Conservation (phyloP, 2,113 vertebrate species). For the Coreoperca whiteheadi region DNA sequence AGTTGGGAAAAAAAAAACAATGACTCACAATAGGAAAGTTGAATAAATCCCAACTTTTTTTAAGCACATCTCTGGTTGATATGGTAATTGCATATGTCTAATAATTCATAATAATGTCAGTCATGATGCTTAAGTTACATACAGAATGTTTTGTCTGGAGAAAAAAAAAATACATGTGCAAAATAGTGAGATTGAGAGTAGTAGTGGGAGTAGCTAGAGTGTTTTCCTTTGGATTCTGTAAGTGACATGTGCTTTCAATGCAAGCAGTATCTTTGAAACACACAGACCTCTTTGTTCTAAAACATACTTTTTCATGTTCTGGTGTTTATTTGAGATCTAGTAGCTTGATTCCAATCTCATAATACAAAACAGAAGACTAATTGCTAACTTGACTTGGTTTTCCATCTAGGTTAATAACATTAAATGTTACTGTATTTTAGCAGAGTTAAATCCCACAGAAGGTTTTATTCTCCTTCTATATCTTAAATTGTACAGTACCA, state of each 20-base stretch:
- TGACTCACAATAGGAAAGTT: slow-evolving; percentile 38
- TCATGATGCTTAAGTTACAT: neutral
- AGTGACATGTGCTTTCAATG: slow-evolving; percentile 67
- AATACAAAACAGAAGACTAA: slow-evolving; percentile 13
- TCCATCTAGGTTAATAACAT: slow-evolving; percentile 1
- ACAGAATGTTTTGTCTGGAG: slow-evolving; percentile 14
- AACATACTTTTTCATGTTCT: slow-evolving; percentile 15
- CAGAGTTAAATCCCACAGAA: neutral
- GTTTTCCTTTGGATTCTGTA: slow-evolving; percentile 1
- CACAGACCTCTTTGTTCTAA: slow-evolving; percentile 47
- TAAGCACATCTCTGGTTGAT: slow-evolving; percentile 11
- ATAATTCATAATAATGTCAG: slow-evolving; percentile 12
- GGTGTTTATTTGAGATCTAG: slow-evolving; percentile 35
- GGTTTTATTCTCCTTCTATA: neutral
- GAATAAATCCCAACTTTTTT: slow-evolving; percentile 12
- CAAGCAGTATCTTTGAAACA: slow-evolving; percentile 44
- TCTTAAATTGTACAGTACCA: neutral
- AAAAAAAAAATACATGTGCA: slow-evolving; percentile 8
- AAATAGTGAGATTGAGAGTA: too few species aligned
- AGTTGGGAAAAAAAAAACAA: neutral
- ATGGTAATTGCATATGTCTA: neutral
- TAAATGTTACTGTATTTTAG: neutral
- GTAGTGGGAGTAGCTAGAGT: neutral
- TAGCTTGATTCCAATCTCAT: neutral
- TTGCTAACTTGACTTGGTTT: neutral